These are phyloP conservation scores for Acanthurus lineatus DNA, from an alignment of 2,797 vertebrate species.

Conservation along the genomic window DNA sequence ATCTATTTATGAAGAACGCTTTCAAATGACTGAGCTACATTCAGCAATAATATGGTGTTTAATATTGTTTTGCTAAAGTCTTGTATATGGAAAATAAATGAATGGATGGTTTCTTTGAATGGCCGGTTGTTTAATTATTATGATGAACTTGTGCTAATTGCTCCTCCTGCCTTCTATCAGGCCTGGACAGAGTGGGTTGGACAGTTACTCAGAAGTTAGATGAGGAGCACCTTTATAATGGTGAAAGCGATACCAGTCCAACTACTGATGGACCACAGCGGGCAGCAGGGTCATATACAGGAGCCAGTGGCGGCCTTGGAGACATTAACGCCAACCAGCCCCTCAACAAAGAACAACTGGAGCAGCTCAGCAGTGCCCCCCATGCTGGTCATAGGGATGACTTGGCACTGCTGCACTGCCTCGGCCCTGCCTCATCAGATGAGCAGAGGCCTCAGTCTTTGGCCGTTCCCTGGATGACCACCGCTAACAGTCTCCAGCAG, in stretches of 20 bases:
- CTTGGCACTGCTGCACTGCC: slow-evolving; percentile 84
- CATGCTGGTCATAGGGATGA: slow-evolving; percentile 86
- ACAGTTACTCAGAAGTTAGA: slow-evolving; percentile 54
- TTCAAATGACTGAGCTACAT: neutral
- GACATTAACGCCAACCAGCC: slow-evolving; percentile 66
- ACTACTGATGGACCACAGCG: slow-evolving; percentile 77
- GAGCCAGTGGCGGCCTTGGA: slow-evolving; percentile 58
- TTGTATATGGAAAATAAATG: neutral
- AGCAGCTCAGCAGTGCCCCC: slow-evolving; percentile 79
- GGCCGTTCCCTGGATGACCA: slow-evolving; percentile 90
- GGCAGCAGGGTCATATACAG: slow-evolving; percentile 43
- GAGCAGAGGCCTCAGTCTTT: slow-evolving; percentile 87
- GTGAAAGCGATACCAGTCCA: slow-evolving; percentile 72
- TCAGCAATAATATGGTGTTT: neutral
- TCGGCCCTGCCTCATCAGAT: slow-evolving; percentile 70
- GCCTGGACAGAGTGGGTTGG: slow-evolving; percentile 84
- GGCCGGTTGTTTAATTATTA: neutral
- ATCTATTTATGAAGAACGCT: neutral
- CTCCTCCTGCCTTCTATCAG: slow-evolving; percentile 62
- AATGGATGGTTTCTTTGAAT: neutral
- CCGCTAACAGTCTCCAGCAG: slow-evolving; percentile 75
- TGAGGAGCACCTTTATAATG: slow-evolving; percentile 75
- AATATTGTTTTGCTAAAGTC: neutral
- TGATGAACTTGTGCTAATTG: slow-evolving; percentile 11
- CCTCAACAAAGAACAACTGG: slow-evolving; percentile 70